Evolutionary conservation across 2,797 vertebrate genomes (phyloP), one percentile per base, ranked within the genome.

Genomic region (Chloroceryle amazona): DNA sequence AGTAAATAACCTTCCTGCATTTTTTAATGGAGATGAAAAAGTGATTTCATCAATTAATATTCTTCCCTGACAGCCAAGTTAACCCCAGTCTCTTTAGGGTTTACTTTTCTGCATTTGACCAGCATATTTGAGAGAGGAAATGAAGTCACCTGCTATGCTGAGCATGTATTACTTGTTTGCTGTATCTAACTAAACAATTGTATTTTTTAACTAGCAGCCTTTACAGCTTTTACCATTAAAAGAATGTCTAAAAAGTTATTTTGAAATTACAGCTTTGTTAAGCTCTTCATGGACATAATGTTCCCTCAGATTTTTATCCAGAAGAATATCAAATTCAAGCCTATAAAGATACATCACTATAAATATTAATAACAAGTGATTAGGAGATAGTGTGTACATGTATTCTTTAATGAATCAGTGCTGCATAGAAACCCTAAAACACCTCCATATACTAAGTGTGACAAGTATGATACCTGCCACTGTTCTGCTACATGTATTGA

Each of bases 1-100:
- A 89, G 47, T 83, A 96, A 97, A 97, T 94, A 96, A 81, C 44
- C 28, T 93, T 96, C 31, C 54, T 79, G 66, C 33, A 84, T 86
- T 93, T 97, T 81, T 92, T 79, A 61, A 89, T 39, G 49, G 78
- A 89, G 47, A n/a, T 51, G 75, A 96, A 96, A 92, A 95, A 70
- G 19, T 81, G 71, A 91, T 93, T 93, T 96, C 33, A 81, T 71
- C 13, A 80, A 90, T 96, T 96, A 84, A 90, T 89, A 71, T 47
- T 86, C 65, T 94, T 37, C 23, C 58, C 90, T 94, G 70, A 92
- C 29, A 87, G 29, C 2, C 62, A 89, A 91, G 81, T 67, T 86
- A 86, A 83, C 49, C 37, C 71, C 72, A 33, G 8, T 58, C 60
- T 93, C 57, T 49, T 86, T 60, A 81, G 39, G 9, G 37, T 82